Evolutionary conservation across 2,797 vertebrate species (phyloP), one percentile per base, ranked within the genome.

Genomic region (Spea hammondii): DNA sequence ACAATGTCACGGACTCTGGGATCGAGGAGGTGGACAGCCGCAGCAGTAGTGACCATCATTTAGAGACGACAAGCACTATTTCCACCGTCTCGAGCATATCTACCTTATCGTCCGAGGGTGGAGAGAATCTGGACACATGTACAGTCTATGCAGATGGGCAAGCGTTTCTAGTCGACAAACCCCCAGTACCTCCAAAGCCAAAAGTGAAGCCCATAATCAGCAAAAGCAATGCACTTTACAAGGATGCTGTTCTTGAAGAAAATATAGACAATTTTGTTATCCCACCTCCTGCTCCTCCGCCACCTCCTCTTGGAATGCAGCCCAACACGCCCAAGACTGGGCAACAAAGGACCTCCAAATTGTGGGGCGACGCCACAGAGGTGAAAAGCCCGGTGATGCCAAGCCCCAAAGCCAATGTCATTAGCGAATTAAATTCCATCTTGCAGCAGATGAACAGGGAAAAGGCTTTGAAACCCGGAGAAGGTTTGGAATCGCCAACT

Each of bases 11-110:
- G 0, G 96, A 99, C 90, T 99, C 96, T 0, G 95, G 97, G 82
- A 96, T 98, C 3, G 96, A 98, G 85, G 96, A 98, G 91, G 93
- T 91, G 0, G 97, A 97, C 88, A 97, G 96, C 85, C 93, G 96
- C 77, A 97, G 95, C 85, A 93, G 96, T 85, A 96, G 96, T 55
- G 96, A 98, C 86, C 95, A 95, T 87, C 96, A 95, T 85, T 91
- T 96, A 86, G 97, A 99, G 91, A 96, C 95, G 84, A 99, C 96
- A 91, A 99, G 97, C 94, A 98, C 96, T 85, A 92, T 98, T 86
- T 99, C 97, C 91, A 95, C 94, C 0, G 92, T 95, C 90, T 96
- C 94, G 86, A 99, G 96, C 88, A 95, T 98, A 91, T 99, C 96
- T 86, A 98, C 96, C 57, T 90, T 98, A 84, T 98, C 97, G 13